Evolutionary conservation across 1,140 invertebrate species (phyloP).

Genomic region (Drosophila auraria): DNA sequence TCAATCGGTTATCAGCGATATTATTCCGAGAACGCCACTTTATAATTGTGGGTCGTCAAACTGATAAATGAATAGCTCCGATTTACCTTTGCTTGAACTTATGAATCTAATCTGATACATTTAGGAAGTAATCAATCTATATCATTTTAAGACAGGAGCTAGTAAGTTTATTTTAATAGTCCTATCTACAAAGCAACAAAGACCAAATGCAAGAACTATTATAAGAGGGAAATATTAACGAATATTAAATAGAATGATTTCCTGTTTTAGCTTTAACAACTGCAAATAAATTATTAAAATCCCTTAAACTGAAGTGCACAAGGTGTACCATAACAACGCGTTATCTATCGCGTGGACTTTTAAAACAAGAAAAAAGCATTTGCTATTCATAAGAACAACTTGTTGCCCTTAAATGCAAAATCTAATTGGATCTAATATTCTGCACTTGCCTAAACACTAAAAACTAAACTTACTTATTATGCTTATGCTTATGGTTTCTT

Average conservation of each 20-base stretch:
- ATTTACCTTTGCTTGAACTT: slow-evolving; percentile 1
- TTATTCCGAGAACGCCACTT: neutral
- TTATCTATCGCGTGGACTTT: neutral
- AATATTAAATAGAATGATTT: too few relatives aligned
- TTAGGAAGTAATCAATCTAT: neutral
- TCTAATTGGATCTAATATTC: neutral
- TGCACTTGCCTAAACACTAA: neutral
- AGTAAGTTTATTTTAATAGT: neutral
- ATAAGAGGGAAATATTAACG: too few relatives aligned
- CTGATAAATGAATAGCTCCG: slow-evolving; percentile 1
- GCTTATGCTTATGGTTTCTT: too few relatives aligned
- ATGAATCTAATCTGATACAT: neutral
- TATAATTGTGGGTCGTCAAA: neutral
- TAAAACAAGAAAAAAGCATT: neutral
- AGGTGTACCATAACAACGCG: too few relatives aligned
- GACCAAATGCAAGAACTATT: too few relatives aligned
- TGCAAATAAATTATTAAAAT: too few relatives aligned
- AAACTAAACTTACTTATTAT: neutral
- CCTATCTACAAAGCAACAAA: too few relatives aligned
- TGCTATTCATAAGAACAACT: neutral
- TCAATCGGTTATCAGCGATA: neutral
- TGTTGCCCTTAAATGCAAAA: neutral
- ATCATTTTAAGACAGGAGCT: neutral
- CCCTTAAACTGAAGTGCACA: too few relatives aligned
- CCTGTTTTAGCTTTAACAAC: too few relatives aligned